Percentiles rank a stretch among this genome's conserved stretches.
Evolutionary conservation across 2,113 vertebrate genomes (phyloP).

Genomic region (Neogobius melanostomus): DNA sequence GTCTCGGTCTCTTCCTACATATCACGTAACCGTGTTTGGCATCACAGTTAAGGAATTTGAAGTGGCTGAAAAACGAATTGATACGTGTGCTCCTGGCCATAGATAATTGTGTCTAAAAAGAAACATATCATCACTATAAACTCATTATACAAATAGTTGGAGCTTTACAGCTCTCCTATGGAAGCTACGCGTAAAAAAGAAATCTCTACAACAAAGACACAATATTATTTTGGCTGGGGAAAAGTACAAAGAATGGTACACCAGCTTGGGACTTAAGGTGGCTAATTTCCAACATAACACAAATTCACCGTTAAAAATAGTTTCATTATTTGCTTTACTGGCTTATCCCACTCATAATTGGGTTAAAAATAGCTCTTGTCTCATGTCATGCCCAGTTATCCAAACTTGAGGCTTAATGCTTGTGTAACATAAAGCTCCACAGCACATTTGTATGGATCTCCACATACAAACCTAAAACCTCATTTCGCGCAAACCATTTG

Average conservation of each 20-base stretch:
- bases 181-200: too few relatives aligned
- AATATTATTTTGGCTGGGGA: neutral
- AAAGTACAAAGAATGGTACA: neutral
- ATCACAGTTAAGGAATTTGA: neutral
- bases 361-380: slow-evolving; percentile 24
- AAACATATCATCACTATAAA: too few relatives aligned
- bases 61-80: neutral
- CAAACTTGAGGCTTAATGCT: slow-evolving; percentile 16
- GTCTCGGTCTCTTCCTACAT: neutral
- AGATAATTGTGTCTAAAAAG: too few relatives aligned
- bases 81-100: neutral
- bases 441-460: slow-evolving; percentile 12
- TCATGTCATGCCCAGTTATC: slow-evolving; percentile 22
- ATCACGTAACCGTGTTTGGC: neutral
- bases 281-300: neutral
- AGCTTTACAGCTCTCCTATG: too few relatives aligned
- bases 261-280: neutral
- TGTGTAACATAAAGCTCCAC: neutral
- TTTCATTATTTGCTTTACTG: slow-evolving; percentile 14
- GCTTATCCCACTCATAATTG: slow-evolving; percentile 13
- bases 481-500: slow-evolving; percentile 24
- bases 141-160: too few relatives aligned
- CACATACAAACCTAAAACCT: slow-evolving; percentile 4
- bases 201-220: too few relatives aligned
- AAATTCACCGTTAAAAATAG: slow-evolving; percentile 18